Base-by-base conservation (phyloP, 2,888 invertebrate species). In the Eupithecia dodoneata region DNA sequence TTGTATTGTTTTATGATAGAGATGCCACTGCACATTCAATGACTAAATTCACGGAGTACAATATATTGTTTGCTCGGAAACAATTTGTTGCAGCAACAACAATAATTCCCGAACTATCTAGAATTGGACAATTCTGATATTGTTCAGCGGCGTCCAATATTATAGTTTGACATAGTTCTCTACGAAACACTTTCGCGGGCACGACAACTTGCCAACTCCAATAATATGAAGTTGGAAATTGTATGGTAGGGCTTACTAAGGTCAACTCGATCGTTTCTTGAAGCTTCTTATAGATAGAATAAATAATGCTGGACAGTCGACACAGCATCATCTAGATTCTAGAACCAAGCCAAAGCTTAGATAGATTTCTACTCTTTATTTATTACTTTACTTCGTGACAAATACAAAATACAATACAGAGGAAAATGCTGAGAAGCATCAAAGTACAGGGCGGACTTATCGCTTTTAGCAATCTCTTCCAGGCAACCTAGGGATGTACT, bases 221-320 rank as follows among this genome's bases (percentile, higher is more conserved):
- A 87, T 89, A 87, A 89, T 88, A 88, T 87, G 89, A 90, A 91
- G 88, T 91, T 90, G 81, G 84, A 82, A 86, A 85, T 86, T 85
- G 85, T 83, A 75, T 73, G 77, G 80, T 75, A 63, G 15, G 45
- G 42, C 66, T 3, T 85, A 87, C 87, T 76, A 76, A n/a, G 74
- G 66, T 75, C 47, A 76, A 70, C 65, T 76, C 70, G 76, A 74
- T 73, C 30, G 30, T 15, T 42, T 75, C 18, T 75, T n/a, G 30
- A 63, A 47, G 4, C 63, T 30, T 63, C 67, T 42, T 13, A n/a
- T 66, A 10, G 30, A 41, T 2, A 44, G 4, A 44, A 30, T 30
- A 30, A 30, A 30, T 30, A 30, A 30, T 30, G 30, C 30, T 30
- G 30, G 30, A 30, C 30, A 30, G 30, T 30, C 30, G 1, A 30